These are phyloP conservation scores for Ondatra zibethicus DNA, from an alignment of 2,113 vertebrate species.

Conservation along the genomic window DNA sequence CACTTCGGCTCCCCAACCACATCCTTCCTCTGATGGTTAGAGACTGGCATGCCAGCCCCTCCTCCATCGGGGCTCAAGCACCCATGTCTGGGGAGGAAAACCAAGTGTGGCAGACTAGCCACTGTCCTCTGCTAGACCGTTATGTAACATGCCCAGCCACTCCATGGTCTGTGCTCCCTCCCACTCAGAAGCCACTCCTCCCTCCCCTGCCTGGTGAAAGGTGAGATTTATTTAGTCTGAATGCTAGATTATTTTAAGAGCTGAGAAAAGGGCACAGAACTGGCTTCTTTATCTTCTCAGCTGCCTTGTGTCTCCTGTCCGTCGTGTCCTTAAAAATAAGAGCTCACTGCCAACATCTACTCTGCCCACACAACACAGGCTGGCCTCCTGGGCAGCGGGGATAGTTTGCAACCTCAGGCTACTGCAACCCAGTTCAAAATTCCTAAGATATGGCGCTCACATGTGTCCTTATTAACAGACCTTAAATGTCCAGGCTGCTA, in stretches of 20 bases:
- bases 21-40: background rate
- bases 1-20: background rate
- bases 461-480: background rate
- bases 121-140: background rate
- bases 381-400: background rate
- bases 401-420: background rate
- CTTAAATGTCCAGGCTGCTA: background rate
- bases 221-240: background rate
- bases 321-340: background rate
- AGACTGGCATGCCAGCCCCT: background rate
- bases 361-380: background rate
- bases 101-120: background rate
- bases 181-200: background rate
- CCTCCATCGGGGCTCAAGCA: too few relatives aligned
- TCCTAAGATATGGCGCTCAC: background rate
- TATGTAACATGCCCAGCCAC: background rate
- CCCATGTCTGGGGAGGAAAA: background rate
- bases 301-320: background rate
- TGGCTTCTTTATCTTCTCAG: background rate
- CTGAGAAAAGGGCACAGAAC: background rate
- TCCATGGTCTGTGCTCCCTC: fast-evolving
- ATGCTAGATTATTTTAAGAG: constrained; percentile 3
- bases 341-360: background rate
- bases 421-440: background rate
- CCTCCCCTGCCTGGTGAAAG: background rate